phyloP scores from a whole-genome alignment of 2,888 invertebrate species.

The Eupithecia exiguata region DNA sequence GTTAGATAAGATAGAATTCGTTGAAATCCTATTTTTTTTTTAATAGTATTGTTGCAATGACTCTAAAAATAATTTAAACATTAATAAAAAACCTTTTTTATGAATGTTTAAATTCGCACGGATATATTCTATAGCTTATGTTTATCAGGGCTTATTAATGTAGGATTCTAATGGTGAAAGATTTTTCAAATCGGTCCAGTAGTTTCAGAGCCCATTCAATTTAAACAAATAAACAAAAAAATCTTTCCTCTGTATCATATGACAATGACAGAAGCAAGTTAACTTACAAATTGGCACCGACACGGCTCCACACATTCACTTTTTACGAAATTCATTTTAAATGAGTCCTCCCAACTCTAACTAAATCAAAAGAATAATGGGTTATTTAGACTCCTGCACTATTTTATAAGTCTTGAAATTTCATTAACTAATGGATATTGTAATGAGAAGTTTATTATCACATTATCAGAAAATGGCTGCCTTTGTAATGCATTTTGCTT shows the following conservation, averaged over 20 bases:
- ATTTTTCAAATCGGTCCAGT: too few relatives aligned
- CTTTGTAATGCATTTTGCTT: conserved; percentile 1
- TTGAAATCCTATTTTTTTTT: too few relatives aligned
- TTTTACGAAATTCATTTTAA: conserved; percentile 19
- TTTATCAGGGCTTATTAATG: too few relatives aligned
- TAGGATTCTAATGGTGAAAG: too few relatives aligned
- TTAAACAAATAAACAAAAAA: too few relatives aligned
- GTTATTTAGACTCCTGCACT: background rate
- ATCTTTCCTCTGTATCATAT: too few relatives aligned
- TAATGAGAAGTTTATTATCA: conserved; percentile 1
- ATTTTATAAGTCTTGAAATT: conserved; percentile 4
- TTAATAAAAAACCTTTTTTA: too few relatives aligned
- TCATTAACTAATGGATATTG: conserved; percentile 7
- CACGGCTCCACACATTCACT: conserved; percentile 13
- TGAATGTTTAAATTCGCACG: too few relatives aligned
- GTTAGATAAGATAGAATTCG: background rate
- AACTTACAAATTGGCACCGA: background rate
- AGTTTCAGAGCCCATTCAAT: too few relatives aligned
- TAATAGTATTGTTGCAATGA: too few relatives aligned
- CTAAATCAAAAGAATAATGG: background rate
- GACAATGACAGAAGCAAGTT: background rate
- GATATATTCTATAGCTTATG: too few relatives aligned
- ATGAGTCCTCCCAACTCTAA: conserved; percentile 18
- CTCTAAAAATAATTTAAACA: too few relatives aligned
- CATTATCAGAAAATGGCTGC: background rate